Percentiles rank a stretch among this genome's conserved stretches.
Evolutionary conservation across 1,140 invertebrate species (phyloP).

Genomic region (Rhopalosiphum maidis): DNA sequence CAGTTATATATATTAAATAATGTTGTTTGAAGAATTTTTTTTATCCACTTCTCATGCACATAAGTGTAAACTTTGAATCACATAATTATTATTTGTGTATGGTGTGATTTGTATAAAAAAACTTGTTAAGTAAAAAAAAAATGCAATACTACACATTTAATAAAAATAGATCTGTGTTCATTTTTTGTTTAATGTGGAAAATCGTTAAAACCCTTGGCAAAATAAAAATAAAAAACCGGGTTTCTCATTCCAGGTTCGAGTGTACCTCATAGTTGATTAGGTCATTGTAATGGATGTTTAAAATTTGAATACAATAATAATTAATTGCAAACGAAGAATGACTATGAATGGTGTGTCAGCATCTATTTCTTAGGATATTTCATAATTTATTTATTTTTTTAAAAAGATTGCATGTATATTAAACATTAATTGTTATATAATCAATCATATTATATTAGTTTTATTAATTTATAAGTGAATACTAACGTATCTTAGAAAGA

Average conservation of each 20-base stretch:
- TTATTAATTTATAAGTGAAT: neutral
- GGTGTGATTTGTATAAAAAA: neutral
- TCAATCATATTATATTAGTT: neutral
- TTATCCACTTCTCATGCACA: neutral
- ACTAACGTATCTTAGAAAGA: neutral
- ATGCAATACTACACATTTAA: neutral
- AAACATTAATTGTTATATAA: too few relatives aligned
- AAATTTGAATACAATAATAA: neutral
- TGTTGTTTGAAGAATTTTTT: neutral
- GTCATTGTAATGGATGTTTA: neutral
- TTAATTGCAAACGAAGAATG: neutral
- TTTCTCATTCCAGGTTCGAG: neutral
- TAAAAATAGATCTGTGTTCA: neutral
- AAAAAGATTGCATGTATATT: neutral
- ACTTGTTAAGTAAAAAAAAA: neutral
- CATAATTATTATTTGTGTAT: neutral
- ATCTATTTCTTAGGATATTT: neutral
- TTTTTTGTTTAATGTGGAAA: conserved; percentile 6
- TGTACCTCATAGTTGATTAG: neutral
- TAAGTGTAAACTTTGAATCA: neutral
- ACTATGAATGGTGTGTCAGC: neutral
- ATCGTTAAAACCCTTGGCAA: neutral
- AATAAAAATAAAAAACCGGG: neutral
- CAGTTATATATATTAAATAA: neutral
- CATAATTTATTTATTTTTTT: neutral